Percentiles rank a stretch among this genome's conserved stretches.
Conservation (phyloP, 2,797 vertebrate genomes). For the Pipistrellus pygmaeus region DNA sequence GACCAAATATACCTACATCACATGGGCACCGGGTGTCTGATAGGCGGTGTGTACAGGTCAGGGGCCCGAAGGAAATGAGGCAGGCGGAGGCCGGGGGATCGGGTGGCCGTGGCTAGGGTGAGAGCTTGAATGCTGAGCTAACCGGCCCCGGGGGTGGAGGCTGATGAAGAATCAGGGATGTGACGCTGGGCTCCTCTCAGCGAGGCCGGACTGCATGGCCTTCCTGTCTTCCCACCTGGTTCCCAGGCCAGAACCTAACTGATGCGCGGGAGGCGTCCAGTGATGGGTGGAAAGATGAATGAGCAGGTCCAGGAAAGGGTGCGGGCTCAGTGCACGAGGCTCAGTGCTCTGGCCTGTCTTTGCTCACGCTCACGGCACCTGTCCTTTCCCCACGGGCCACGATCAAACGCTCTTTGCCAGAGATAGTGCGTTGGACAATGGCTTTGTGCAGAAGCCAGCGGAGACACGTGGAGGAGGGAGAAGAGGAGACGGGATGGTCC, state of each 20-base stretch:
- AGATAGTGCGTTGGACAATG: rapidly evolving
- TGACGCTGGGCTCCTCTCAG: not conserved
- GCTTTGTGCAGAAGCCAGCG: not conserved
- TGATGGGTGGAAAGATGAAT: not conserved
- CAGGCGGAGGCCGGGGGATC: not conserved
- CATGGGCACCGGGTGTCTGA: not conserved
- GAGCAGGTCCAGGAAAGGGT: not conserved
- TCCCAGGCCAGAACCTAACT: not conserved
- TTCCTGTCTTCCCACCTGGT: no score
- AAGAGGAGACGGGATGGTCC: not conserved
- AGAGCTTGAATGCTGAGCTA: not conserved
- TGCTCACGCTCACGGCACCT: rapidly evolving
- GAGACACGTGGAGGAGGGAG: not conserved
- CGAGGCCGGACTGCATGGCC: rapidly evolving
- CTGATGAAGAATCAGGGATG: not conserved
- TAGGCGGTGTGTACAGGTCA: rapidly evolving
- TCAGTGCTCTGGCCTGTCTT: not conserved
- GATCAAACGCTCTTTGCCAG: not conserved
- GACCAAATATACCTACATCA: no score
- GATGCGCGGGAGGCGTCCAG: rapidly evolving
- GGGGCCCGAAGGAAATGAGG: not conserved
- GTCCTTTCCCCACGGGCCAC: not conserved
- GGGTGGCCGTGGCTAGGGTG: not conserved
- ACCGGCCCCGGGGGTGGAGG: not conserved
- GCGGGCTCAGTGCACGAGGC: rapidly evolving